Percentiles rank a stretch among this genome's conserved stretches.
These are phyloP conservation scores for Pseudococcus longispinus DNA, from an alignment of 2,888 invertebrate species.

Conservation along the genomic window DNA sequence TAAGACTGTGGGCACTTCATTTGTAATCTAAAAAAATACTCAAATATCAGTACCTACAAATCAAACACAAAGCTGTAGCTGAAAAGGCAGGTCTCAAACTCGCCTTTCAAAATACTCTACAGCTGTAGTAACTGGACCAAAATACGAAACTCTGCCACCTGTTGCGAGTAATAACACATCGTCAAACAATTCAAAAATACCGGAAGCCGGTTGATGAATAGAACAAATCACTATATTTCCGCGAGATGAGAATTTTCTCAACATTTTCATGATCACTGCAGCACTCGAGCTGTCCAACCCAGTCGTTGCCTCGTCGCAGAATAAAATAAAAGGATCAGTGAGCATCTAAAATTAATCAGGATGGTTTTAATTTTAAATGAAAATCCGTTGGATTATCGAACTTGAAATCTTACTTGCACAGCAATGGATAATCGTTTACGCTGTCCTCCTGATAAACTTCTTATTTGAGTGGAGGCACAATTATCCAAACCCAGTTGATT, in stretches of 20 bases:
- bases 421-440: slow-evolving; percentile 85
- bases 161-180: slow-evolving; percentile 80
- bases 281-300: slow-evolving; percentile 91
- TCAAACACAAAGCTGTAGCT: slow-evolving; percentile 59
- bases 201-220: slow-evolving; percentile 90
- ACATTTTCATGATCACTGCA: slow-evolving; percentile 76
- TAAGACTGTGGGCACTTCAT: slow-evolving; percentile 76
- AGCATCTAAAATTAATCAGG: slow-evolving; percentile 69
- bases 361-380: not conserved
- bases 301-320: slow-evolving; percentile 94
- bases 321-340: slow-evolving; percentile 85
- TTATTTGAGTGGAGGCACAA: slow-evolving; percentile 75
- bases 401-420: slow-evolving; percentile 56
- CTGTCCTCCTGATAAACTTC: slow-evolving; percentile 89
- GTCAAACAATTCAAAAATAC: slow-evolving; percentile 83
- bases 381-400: not conserved
- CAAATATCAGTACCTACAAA: not conserved
- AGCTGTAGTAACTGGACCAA: slow-evolving; percentile 77
- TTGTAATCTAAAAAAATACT: slow-evolving; percentile 67
- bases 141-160: slow-evolving; percentile 78
- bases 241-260: slow-evolving; percentile 70
- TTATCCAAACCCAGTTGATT: slow-evolving; percentile 75
- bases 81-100: no score
- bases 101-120: slow-evolving; percentile 74
- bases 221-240: slow-evolving; percentile 85